Evolutionary conservation across 53 echinoderm and acorn worm species (phyloP).

Genomic region (Zoroaster sp.): DNA sequence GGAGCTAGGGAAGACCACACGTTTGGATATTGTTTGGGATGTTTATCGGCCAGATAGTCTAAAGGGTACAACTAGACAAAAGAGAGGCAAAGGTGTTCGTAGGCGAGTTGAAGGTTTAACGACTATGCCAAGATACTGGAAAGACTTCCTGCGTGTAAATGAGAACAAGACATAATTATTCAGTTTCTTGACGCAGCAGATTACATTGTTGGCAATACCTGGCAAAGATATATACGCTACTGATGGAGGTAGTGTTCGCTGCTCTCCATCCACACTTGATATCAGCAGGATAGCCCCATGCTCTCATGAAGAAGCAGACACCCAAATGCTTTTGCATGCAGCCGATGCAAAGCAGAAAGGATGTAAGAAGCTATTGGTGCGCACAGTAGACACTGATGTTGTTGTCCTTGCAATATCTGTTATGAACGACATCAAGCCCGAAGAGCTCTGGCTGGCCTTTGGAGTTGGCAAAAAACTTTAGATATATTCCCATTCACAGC

Average conservation of each 20-base stretch:
- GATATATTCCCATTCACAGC: not conserved
- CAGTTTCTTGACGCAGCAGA: conserved; percentile 30
- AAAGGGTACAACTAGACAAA: conserved; percentile 43
- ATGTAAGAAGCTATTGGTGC: conserved; percentile 23
- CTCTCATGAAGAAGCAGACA: conserved; percentile 61
- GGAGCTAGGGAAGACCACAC: conserved; percentile 2
- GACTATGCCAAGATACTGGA: conserved; percentile 54
- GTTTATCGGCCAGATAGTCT: conserved; percentile 30
- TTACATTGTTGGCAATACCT: not conserved
- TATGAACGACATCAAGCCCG: conserved; percentile 4
- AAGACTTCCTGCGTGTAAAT: conserved; percentile 58
- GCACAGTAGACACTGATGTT: conserved; percentile 62
- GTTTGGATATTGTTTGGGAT: conserved; percentile 63
- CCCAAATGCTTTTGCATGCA: conserved; percentile 42
- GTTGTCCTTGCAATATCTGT: conserved; percentile 27
- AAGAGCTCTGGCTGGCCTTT: conserved; percentile 56
- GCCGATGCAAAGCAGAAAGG: conserved; percentile 35
- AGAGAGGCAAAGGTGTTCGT: conserved; percentile 58
- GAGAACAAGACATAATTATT: conserved; percentile 61
- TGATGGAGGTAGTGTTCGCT: not conserved
- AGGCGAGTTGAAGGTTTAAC: conserved; percentile 39
- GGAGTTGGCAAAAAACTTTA: conserved; percentile 26
- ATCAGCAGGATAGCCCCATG: conserved; percentile 35
- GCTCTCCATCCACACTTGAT: not conserved
- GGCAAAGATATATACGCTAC: conserved; percentile 2